These are phyloP conservation scores for Euura lappo DNA, from an alignment of 1,140 invertebrate genomes.

Conservation along the genomic window DNA sequence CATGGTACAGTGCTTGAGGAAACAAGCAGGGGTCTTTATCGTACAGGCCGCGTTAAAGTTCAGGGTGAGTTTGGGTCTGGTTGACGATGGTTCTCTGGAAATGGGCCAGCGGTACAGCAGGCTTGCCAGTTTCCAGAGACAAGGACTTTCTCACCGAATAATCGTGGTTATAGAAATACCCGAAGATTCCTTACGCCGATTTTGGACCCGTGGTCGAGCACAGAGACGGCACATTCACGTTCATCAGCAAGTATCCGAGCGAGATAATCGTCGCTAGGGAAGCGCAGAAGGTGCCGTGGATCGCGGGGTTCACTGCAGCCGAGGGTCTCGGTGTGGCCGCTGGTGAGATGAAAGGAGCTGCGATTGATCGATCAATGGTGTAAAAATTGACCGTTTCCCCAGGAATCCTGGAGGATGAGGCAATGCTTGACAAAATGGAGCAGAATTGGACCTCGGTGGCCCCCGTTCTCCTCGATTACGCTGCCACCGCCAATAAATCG, in stretches of 20 bases:
- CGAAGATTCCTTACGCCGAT: conserved; percentile 37
- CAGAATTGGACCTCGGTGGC: conserved; percentile 58
- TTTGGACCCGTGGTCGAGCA: conserved; percentile 62
- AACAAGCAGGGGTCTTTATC: conserved; percentile 62
- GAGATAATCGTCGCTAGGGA: conserved; percentile 50
- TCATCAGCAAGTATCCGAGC: conserved; percentile 61
- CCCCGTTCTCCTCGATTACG: conserved; percentile 60
- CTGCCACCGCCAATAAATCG: conserved; percentile 57
- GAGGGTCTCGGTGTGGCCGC: conserved; percentile 63
- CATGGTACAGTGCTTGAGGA: conserved; percentile 70
- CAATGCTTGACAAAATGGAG: conserved; percentile 53
- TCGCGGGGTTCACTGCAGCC: conserved; percentile 55
- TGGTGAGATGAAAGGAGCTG: conserved; percentile 40
- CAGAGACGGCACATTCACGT: conserved; percentile 46
- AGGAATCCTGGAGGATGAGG: conserved; percentile 53
- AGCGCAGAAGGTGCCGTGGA: conserved; percentile 57
- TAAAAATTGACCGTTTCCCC: conserved; percentile 11
- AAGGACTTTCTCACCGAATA: conserved; percentile 50
- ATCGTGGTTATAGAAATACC: no score
- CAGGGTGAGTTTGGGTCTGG: conserved; percentile 37
- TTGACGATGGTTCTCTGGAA: no score
- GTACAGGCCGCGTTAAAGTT: conserved; percentile 44
- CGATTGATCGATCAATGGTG: conserved; percentile 14
- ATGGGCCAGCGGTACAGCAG: no score
- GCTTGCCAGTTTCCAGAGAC: no score